These are phyloP conservation scores for Ornithorhynchus anatinus DNA, from an alignment of 2,113 vertebrate species.

Conservation along the genomic window DNA sequence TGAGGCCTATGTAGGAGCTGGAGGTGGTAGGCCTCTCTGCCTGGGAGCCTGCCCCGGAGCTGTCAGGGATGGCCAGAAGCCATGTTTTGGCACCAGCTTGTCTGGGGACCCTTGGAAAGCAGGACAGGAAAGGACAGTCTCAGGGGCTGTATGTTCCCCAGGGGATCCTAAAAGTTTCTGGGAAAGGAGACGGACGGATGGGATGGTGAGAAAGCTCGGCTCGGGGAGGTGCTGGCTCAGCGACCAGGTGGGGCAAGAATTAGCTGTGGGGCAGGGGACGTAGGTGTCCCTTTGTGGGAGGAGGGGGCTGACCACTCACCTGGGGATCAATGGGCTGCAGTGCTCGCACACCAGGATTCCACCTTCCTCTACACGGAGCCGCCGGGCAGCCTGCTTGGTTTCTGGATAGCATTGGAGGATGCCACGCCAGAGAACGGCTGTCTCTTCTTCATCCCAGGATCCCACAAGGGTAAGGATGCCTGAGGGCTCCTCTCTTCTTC, in stretches of 20 bases:
- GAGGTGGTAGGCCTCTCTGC: too few species aligned
- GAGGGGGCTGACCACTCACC: background rate
- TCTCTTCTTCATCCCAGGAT: conserved; percentile 94
- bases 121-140: too few species aligned
- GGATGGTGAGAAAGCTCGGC: too few species aligned
- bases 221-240: too few species aligned
- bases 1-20: conserved; percentile 47
- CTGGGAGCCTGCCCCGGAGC: too few species aligned
- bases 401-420: conserved; percentile 93
- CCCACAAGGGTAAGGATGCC: conserved; percentile 82
- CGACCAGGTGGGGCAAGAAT: background rate
- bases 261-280: background rate
- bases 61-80: too few species aligned
- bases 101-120: too few species aligned
- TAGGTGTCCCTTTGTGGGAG: background rate
- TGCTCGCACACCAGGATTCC: conserved; percentile 90
- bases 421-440: conserved; percentile 86
- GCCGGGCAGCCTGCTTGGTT: conserved; percentile 82
- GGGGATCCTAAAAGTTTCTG: too few species aligned
- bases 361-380: conserved; percentile 93
- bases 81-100: too few species aligned
- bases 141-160: too few species aligned
- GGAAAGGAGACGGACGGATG: too few species aligned
- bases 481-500: too few species aligned
- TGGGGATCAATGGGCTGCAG: conserved; percentile 52